phyloP scores from a whole-genome alignment of 2,113 vertebrate species.

The Mobula birostris region DNA sequence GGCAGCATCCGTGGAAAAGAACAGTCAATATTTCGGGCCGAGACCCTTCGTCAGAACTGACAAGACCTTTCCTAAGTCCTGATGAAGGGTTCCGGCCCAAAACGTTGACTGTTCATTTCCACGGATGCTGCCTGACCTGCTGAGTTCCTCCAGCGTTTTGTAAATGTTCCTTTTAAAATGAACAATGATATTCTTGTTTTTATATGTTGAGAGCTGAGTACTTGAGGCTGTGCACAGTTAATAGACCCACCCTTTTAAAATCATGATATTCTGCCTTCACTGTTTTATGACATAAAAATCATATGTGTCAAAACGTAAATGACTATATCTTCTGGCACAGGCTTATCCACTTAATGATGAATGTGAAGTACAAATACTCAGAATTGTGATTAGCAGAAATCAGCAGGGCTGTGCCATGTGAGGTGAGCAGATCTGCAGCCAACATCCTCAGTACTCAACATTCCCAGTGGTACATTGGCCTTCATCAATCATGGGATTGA shows the following conservation, averaged over 20 bases:
- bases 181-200: background rate
- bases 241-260: background rate
- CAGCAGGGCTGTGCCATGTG: background rate
- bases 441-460: background rate
- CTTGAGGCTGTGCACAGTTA: background rate
- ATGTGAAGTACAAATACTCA: background rate
- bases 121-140: too few species aligned
- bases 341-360: background rate
- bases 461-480: too few species aligned
- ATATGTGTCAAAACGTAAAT: background rate
- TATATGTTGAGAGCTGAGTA: background rate
- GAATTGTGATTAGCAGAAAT: background rate
- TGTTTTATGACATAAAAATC: background rate
- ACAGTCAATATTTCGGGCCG: too few species aligned
- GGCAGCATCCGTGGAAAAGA: too few species aligned
- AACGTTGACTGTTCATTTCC: too few species aligned
- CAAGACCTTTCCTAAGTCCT: too few species aligned
- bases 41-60: too few species aligned
- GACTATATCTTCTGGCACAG: background rate
- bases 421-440: background rate
- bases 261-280: background rate
- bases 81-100: too few species aligned
- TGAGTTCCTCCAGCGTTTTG: too few species aligned
- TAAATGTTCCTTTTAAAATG: too few species aligned
- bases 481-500: too few species aligned